Conservation (phyloP, 2,888 invertebrate species). For the Monoplex corrugatus region DNA sequence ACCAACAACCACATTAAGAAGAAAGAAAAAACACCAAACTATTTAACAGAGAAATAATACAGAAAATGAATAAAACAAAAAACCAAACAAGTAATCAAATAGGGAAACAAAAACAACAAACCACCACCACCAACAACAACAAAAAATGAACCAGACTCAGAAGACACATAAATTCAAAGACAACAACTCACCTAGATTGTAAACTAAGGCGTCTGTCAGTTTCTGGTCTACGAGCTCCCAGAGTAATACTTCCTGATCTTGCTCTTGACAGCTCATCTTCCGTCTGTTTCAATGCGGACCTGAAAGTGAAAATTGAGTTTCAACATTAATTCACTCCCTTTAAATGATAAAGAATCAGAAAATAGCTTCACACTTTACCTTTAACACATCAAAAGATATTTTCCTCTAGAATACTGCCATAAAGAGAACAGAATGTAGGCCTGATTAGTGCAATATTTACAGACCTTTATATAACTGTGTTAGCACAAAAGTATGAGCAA, state of each 20-base stretch:
- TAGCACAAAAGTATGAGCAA: too few species aligned
- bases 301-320: background rate
- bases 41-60: background rate
- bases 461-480: too few species aligned
- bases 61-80: background rate
- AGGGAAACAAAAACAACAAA: background rate
- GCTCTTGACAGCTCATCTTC: constrained; percentile 25
- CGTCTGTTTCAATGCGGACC: constrained; percentile 12
- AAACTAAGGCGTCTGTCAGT: constrained; percentile 29
- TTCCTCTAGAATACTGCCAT: too few species aligned
- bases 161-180: background rate
- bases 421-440: too few species aligned
- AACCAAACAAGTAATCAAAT: background rate
- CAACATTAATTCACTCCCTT: too few species aligned
- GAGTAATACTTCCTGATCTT: background rate
- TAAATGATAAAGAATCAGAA: too few species aligned
- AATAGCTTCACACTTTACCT: too few species aligned
- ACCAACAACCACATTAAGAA: too few species aligned
- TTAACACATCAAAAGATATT: too few species aligned
- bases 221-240: constrained; percentile 7
- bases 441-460: too few species aligned
- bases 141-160: background rate
- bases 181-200: constrained; percentile 41
- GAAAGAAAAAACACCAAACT: background rate
- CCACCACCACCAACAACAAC: too few species aligned